Conservation (phyloP, 2,113 vertebrate genomes). For the Polyodon spathula region DNA sequence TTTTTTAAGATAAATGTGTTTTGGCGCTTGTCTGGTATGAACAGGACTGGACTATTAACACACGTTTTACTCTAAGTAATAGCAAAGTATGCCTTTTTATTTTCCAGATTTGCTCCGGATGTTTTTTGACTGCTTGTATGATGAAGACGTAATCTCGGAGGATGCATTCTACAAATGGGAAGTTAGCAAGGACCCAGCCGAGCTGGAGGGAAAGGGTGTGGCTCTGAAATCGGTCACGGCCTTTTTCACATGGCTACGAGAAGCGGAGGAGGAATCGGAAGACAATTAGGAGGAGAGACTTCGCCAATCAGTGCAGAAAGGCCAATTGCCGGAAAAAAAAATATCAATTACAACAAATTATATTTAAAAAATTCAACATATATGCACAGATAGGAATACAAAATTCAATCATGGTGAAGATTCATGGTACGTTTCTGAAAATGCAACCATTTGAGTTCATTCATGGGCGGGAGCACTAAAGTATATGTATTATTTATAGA, state of each 20-base stretch:
- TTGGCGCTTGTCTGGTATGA: not conserved
- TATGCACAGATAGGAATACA: conserved; percentile 50
- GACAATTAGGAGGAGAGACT: conserved; percentile 61
- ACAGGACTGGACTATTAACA: too few relatives aligned
- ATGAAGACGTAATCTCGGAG: conserved; percentile 95
- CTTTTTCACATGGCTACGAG: conserved; percentile 95
- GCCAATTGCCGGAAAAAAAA: conserved; percentile 64
- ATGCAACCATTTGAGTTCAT: conserved; percentile 54
- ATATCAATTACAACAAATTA: conserved; percentile 45
- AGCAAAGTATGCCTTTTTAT: too few relatives aligned
- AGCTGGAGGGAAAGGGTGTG: conserved; percentile 87
- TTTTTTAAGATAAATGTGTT: not conserved
- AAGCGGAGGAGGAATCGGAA: conserved; percentile 96
- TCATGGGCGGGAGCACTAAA: conserved; percentile 77
- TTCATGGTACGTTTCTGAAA: conserved; percentile 63
- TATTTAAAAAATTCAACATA: conserved; percentile 47
- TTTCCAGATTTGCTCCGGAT: conserved; percentile 83
- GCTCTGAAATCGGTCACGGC: conserved; percentile 90
- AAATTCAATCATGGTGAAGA: conserved; percentile 64
- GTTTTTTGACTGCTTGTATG: conserved; percentile 97
- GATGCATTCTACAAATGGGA: conserved; percentile 98
- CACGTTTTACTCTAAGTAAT: too few relatives aligned
- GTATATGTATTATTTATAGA: conserved; percentile 96
- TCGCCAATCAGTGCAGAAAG: conserved; percentile 71
- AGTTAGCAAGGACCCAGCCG: conserved; percentile 84